These are phyloP conservation scores for Mixornis gularis DNA, from an alignment of 2,113 vertebrate genomes.

Conservation along the genomic window DNA sequence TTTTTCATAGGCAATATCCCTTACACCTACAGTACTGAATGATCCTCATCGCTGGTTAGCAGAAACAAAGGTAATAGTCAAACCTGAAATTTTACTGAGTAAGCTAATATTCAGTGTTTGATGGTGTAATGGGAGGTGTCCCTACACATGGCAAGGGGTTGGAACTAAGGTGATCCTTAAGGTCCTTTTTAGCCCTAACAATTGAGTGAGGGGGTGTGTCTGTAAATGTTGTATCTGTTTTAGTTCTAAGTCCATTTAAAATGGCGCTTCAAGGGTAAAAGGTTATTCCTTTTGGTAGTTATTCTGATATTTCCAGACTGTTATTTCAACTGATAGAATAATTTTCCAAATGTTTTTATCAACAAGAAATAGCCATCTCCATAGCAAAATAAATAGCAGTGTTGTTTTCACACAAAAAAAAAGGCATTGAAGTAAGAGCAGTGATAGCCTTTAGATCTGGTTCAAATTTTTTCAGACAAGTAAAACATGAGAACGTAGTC, in stretches of 20 bases:
- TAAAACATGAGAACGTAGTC: background rate
- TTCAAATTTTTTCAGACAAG: background rate
- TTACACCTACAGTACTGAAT: conserved; percentile 74
- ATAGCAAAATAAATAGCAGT: background rate
- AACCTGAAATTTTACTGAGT: background rate
- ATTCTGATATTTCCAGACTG: background rate
- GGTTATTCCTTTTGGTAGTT: background rate
- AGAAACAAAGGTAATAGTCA: conserved; percentile 87
- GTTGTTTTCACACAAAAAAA: background rate
- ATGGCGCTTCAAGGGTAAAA: background rate
- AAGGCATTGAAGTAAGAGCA: background rate
- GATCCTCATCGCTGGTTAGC: conserved; percentile 90
- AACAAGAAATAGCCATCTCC: background rate
- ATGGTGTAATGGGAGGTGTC: background rate
- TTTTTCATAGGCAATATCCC: conserved; percentile 78
- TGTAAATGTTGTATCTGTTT: background rate
- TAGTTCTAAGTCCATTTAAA: background rate
- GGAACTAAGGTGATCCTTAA: background rate
- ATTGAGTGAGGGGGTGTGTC: background rate
- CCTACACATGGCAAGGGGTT: background rate
- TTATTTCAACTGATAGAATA: background rate
- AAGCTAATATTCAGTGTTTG: background rate
- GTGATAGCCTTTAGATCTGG: background rate
- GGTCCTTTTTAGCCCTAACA: background rate
- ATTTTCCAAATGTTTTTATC: background rate